Evolutionary conservation across 2,888 invertebrate species (phyloP), one percentile per base, ranked within the genome.

Genomic region (Ypsolopha scabrella): DNA sequence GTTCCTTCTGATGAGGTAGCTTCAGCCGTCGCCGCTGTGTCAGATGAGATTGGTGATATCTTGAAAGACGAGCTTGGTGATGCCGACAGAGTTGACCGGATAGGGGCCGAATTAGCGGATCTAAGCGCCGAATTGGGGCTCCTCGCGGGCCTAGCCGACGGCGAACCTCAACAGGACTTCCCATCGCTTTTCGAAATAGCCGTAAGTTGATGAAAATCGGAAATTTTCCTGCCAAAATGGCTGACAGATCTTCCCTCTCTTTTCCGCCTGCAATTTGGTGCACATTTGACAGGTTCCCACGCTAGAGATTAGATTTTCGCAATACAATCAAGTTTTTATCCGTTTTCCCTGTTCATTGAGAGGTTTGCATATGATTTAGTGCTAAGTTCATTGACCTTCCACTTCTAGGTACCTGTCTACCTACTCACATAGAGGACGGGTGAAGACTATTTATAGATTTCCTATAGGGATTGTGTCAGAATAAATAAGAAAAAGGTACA

Each of bases 31-130:
- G 80, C 81, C 7, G 79, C 81, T 2, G 82, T 78, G 47, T 83
- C 86, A 0, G 80, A 85, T 54, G 86, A 86, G 70, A 85, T 85
- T 51, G 82, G 82, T 14, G 85, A 83, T 62, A 83, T 85, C 63
- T 62, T 86, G 65, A 83, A 83, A 62, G 85, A 85, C 58, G 85
- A 85, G 59, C 58, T 85, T 39, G 81, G 75, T 9, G 83, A 83
- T 54, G 82, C 81, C 7, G 82, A 78, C 55, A 68, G 75, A 51
- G 81, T 78, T 50, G 82, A 83, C 49, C 71, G 78, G 49, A 80
- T 85, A 53, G 86, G 80, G 33, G 82, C 81, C 8, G 85, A 86
- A 58, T 62, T 85, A 1, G 81, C 82, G 0, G 81, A 82, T 58
- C 63, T 87, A 11, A 81, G 83, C 55, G 86, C 85, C 0, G 83